Conservation (phyloP, 2,888 invertebrate genomes). For the Dascillus cervinus region DNA sequence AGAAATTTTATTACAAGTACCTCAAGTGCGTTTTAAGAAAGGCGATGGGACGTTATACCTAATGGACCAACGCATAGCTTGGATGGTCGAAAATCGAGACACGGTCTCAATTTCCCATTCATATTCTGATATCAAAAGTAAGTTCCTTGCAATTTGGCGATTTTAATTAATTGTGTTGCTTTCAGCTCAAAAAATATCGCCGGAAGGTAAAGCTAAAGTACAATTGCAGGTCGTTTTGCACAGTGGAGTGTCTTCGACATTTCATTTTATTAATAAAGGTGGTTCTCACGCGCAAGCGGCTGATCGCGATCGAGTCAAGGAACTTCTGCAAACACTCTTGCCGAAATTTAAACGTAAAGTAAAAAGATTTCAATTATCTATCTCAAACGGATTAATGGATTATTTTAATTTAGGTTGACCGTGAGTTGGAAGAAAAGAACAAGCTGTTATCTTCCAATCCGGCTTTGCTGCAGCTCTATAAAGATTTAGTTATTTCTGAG, state of each 20-base stretch:
- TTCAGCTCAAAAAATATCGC: constrained; percentile 83
- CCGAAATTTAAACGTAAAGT: constrained; percentile 92
- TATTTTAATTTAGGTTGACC: constrained; percentile 32
- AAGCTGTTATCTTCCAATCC: constrained; percentile 86
- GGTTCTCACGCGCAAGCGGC: constrained; percentile 77
- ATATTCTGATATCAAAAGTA: constrained; percentile 94
- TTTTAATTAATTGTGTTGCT: constrained; percentile 1
- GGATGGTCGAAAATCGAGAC: constrained; percentile 91
- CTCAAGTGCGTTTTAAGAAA: constrained; percentile 90
- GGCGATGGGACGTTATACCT: constrained; percentile 92
- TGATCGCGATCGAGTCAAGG: constrained; percentile 91
- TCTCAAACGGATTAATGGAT: background rate
- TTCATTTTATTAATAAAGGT: constrained; percentile 89
- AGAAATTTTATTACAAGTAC: constrained; percentile 88
- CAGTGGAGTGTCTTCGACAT: constrained; percentile 89
- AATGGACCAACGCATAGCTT: constrained; percentile 92
- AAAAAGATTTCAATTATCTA: constrained; percentile 27
- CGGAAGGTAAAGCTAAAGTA: constrained; percentile 94
- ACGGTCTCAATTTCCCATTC: constrained; percentile 88
- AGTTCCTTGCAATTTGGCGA: no score
- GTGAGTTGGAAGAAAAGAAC: constrained; percentile 43
- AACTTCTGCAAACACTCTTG: constrained; percentile 78
- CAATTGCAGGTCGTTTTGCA: constrained; percentile 95
- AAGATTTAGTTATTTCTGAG: constrained; percentile 93
- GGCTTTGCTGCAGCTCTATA: constrained; percentile 85